Conservation (phyloP, 2,888 invertebrate genomes). For the Meiosimyza decipiens region DNA sequence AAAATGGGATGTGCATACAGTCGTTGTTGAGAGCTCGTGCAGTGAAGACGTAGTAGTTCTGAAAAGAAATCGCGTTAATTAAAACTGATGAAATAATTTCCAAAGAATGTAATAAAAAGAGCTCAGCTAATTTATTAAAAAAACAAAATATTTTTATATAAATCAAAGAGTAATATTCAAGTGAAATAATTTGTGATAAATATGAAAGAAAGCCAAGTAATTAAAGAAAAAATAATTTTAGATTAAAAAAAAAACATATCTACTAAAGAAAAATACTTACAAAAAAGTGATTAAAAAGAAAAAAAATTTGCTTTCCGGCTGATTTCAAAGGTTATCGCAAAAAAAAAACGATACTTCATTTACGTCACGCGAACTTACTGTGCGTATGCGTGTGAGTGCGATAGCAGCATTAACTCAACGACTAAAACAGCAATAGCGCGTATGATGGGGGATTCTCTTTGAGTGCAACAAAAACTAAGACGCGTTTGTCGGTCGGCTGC, state of each 20-base stretch:
- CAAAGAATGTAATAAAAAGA: slow-evolving; percentile 31
- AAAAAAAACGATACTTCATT: slow-evolving; percentile 2
- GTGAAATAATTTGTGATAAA: too few species aligned
- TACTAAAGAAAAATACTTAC: too few species aligned
- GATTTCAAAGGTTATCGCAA: slow-evolving; percentile 29
- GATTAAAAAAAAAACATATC: background rate
- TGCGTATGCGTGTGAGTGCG: slow-evolving; percentile 26
- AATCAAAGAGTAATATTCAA: slow-evolving; percentile 12
- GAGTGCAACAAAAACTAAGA: slow-evolving; percentile 24
- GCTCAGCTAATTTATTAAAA: slow-evolving; percentile 31
- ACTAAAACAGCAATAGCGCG: slow-evolving; percentile 11
- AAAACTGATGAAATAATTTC: slow-evolving; percentile 7
- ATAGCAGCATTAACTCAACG: slow-evolving; percentile 17
- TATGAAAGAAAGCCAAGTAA: slow-evolving; percentile 49
- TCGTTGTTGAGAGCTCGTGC: slow-evolving; percentile 59
- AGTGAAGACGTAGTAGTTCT: slow-evolving; percentile 46
- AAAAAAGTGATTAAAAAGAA: too few species aligned
- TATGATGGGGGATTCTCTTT: slow-evolving; percentile 34
- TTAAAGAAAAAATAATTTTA: slow-evolving; percentile 31
- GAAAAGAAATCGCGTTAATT: background rate
- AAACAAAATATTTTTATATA: slow-evolving; percentile 22
- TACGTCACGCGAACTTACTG: slow-evolving; percentile 19
- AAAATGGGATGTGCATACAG: slow-evolving; percentile 44
- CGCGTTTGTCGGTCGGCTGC: slow-evolving; percentile 21
- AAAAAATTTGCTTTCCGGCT: slow-evolving; percentile 17